Evolutionary conservation across 1,140 invertebrate species (phyloP), one percentile per base, ranked within the genome.

Genomic region (Callitettix versicolor): DNA sequence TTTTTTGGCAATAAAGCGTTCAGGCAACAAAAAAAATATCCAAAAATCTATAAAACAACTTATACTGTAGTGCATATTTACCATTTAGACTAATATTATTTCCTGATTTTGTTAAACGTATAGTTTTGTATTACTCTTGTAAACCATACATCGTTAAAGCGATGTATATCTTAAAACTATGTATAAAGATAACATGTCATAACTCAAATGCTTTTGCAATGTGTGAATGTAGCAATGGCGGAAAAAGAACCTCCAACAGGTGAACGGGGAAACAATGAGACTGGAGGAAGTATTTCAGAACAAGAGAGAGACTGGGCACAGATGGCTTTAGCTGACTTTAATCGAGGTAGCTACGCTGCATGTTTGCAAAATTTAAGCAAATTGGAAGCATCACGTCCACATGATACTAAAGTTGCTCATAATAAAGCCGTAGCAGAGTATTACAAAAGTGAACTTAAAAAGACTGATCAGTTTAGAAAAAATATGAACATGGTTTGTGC

Each of bases 391-490:
- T 66, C 76, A 17, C 72, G 77, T 22, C 74, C 77, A 1, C 76
- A 73, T 34, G 84, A 88, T 66, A 68, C 78, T 0, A 88, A 88
- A 66, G 77, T 88, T 14, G 67, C 76, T 0, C 83, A 86, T 59
- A 90, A 91, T 64, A 80, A 80, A 65, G 76, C 79, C 5, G 77
- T 90, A 0, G 78, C 77, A 1, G 83, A 87, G 56, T 88, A 81
- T 68, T 85, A 81, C 63, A 77, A 79, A 60, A 78, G 73, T 60
- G 79, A 85, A 30, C 73, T 83, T 55, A 84, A 78, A 51, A 84
- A 87, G 59, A 79, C 82, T 11, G 80, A 85, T 26, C 71, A 79
- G 34, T 83, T 91, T 60, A 79, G 78, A 55, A 84, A 84, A 65
- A 76, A 74, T 49, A 68, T 90, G 15, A 72, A 75, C 55, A 71